Evolutionary conservation across 2,797 vertebrate genomes (phyloP).

Genomic region (Tangara arthus): DNA sequence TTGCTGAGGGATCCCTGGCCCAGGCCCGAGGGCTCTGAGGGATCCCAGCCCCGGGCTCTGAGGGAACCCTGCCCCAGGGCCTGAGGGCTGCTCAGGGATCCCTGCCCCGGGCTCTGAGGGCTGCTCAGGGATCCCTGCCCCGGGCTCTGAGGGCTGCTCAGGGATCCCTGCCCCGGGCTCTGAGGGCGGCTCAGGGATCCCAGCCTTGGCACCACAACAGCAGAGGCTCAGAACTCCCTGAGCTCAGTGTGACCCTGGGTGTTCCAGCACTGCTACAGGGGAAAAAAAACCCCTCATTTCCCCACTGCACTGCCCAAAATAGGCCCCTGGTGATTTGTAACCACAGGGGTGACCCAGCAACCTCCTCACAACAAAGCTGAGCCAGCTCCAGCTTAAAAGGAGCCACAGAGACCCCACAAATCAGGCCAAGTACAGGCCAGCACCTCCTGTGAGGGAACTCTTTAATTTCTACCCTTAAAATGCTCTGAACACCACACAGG

Average conservation of each 20-base stretch:
- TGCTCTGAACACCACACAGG: rapidly evolving
- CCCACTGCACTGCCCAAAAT: background rate
- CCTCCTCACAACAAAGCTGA: background rate
- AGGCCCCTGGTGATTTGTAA: rapidly evolving
- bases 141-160: too few species aligned
- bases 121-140: too few species aligned
- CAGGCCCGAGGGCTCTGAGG: too few species aligned
- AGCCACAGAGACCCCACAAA: rapidly evolving
- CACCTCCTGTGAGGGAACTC: rapidly evolving
- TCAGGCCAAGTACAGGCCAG: rapidly evolving
- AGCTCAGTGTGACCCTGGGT: rapidly evolving
- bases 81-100: too few species aligned
- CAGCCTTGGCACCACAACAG: too few species aligned
- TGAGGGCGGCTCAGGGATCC: too few species aligned
- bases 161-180: too few species aligned
- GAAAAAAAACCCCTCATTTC: rapidly evolving
- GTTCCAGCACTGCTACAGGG: rapidly evolving
- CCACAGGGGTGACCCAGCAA: rapidly evolving
- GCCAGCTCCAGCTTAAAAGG: background rate
- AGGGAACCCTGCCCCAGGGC: too few species aligned
- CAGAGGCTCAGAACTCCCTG: background rate
- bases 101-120: too few species aligned
- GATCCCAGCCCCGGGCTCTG: too few species aligned
- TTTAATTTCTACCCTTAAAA: rapidly evolving
- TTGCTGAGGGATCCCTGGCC: background rate